A percentile compares a stretch with the other conserved stretches of the same genome.
phyloP scores from a whole-genome alignment of 2,113 vertebrate genomes.

The Stegastes partitus region DNA sequence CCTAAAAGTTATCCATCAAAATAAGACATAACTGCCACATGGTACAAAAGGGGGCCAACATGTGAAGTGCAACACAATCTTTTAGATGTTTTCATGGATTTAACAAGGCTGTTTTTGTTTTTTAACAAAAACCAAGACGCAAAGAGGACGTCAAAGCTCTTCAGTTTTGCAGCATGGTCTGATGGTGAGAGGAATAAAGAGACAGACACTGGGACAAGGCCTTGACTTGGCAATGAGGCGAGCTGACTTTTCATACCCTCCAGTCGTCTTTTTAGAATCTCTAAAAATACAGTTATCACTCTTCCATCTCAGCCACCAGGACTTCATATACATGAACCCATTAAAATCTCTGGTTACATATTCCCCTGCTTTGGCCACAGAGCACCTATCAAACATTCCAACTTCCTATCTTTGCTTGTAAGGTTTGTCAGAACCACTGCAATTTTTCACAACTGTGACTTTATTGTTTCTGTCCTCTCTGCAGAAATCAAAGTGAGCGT shows the following conservation, averaged over 20 bases:
- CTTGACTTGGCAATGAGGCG: neutral
- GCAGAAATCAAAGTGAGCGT: constrained; percentile 30
- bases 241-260: neutral
- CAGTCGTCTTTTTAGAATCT: neutral
- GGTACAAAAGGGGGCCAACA: no score
- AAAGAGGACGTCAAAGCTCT: no score
- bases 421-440: neutral
- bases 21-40: no score
- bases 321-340: constrained; percentile 19
- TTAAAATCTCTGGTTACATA: constrained; percentile 20
- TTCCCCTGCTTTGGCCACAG: constrained; percentile 7
- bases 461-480: constrained; percentile 1
- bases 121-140: no score
- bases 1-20: no score
- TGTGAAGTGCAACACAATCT: no score
- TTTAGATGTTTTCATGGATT: no score
- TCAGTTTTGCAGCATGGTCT: no score
- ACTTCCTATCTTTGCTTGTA: no score
- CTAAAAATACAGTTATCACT: constrained; percentile 36
- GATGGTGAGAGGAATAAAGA: constrained; percentile 12
- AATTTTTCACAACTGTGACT: constrained; percentile 14
- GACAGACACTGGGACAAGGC: constrained; percentile 2
- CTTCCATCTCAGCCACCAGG: constrained; percentile 13
- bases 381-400: no score
- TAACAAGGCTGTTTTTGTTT: no score